Evolutionary conservation across 2,797 vertebrate genomes (phyloP).

Genomic region (Pristis pectinata): DNA sequence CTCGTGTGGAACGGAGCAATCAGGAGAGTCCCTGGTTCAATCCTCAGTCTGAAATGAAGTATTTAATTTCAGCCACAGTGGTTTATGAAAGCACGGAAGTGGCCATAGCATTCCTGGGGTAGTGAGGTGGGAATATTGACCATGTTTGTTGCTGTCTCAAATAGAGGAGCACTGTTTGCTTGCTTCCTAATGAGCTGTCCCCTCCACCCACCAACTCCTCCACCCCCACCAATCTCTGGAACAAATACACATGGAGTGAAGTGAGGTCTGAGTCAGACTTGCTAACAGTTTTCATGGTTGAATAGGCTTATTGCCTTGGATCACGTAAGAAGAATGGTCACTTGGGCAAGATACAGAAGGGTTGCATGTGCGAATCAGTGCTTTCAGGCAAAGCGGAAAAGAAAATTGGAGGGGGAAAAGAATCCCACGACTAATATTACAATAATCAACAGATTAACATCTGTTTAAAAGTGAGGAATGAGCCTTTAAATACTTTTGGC

Average conservation of each 20-base stretch:
- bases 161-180: not conserved
- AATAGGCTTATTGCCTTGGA: not conserved
- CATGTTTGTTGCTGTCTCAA: not conserved
- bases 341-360: not conserved
- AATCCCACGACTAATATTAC: not conserved
- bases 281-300: not conserved
- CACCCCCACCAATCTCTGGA: not conserved
- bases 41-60: not conserved
- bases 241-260: not conserved
- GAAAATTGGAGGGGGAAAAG: not conserved
- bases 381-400: not conserved
- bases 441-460: constrained; percentile 28
- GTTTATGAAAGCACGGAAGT: not conserved
- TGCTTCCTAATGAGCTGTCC: not conserved
- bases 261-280: not conserved
- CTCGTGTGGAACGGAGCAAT: not conserved
- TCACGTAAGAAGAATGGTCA: not conserved
- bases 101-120: not conserved
- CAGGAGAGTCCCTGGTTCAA: too few relatives aligned
- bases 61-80: not conserved
- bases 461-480: constrained; percentile 21
- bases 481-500: constrained; percentile 12
- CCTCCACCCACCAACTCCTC: too few relatives aligned
- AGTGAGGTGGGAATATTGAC: not conserved
- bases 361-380: not conserved